phyloP scores from a whole-genome alignment of 2,888 invertebrate genomes.

The Cylloceria caligata region DNA sequence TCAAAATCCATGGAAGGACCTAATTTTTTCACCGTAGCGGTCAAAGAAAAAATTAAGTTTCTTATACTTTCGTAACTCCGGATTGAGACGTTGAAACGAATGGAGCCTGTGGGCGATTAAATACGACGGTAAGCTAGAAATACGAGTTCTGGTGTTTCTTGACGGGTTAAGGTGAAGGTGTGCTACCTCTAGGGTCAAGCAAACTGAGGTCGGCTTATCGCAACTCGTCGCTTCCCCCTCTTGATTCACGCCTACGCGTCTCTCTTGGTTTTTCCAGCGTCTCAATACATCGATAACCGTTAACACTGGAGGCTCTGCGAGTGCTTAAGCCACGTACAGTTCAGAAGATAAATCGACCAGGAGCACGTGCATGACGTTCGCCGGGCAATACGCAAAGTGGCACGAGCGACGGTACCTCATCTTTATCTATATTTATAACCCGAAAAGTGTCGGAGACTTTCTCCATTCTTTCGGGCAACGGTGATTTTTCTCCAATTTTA shows the following conservation, averaged over 20 bases:
- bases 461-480: slow-evolving; percentile 78
- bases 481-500: slow-evolving; percentile 62
- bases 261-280: slow-evolving; percentile 7
- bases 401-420: slow-evolving; percentile 63
- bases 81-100: background rate
- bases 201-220: slow-evolving; percentile 46
- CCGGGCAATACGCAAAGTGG: slow-evolving; percentile 61
- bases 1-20: too few species aligned
- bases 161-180: slow-evolving; percentile 28
- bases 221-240: slow-evolving; percentile 32
- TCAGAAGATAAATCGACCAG: slow-evolving; percentile 46
- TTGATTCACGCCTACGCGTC: slow-evolving; percentile 51
- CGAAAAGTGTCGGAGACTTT: slow-evolving; percentile 77
- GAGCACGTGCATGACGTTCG: slow-evolving; percentile 36
- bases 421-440: slow-evolving; percentile 31
- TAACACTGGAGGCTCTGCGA: background rate
- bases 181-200: slow-evolving; percentile 34
- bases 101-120: background rate
- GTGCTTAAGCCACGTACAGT: slow-evolving; percentile 31
- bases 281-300: slow-evolving; percentile 37
- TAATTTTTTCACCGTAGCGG: too few species aligned
- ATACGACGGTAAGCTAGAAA: slow-evolving; percentile 4
- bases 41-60: background rate
- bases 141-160: background rate
- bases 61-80: background rate